Percentiles rank a stretch among this genome's conserved stretches.
Conservation (phyloP, 1,140 invertebrate genomes). For the Trialeurodes vaporariorum region DNA sequence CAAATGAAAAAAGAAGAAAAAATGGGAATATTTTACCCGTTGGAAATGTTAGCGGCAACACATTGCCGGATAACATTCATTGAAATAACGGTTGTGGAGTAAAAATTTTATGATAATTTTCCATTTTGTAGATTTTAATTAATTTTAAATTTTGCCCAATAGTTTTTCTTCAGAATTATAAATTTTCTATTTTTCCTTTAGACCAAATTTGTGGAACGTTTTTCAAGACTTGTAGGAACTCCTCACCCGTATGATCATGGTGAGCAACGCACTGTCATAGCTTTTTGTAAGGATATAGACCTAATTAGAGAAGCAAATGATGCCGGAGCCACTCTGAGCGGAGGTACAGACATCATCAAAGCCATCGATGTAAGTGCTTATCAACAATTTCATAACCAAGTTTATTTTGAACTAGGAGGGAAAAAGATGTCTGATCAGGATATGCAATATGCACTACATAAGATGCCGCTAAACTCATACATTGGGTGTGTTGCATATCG, state of each 20-base stretch:
- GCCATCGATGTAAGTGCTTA: conserved; percentile 54
- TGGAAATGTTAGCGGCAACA: no score
- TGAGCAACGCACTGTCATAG: conserved; percentile 49
- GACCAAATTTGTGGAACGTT: conserved; percentile 50
- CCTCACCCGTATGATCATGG: conserved; percentile 51
- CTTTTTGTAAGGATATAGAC: conserved; percentile 51
- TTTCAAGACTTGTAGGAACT: conserved; percentile 45
- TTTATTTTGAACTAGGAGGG: background rate
- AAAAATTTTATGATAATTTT: no score
- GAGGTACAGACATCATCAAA: conserved; percentile 57
- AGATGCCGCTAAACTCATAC: background rate
- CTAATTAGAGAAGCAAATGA: conserved; percentile 42
- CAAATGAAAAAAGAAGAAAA: no score
- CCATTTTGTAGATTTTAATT: no score
- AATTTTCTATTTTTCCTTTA: no score
- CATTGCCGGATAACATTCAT: no score
- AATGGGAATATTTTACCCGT: no score
- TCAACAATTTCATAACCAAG: background rate
- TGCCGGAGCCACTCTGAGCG: conserved; percentile 54
- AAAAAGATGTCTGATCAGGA: no score
- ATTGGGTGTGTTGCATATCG: no score
- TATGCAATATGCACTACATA: background rate
- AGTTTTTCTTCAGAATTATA: no score
- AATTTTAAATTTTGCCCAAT: no score
- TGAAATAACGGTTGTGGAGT: no score